Conservation (phyloP, 1,140 invertebrate genomes). For the Tenebrio molitor region DNA sequence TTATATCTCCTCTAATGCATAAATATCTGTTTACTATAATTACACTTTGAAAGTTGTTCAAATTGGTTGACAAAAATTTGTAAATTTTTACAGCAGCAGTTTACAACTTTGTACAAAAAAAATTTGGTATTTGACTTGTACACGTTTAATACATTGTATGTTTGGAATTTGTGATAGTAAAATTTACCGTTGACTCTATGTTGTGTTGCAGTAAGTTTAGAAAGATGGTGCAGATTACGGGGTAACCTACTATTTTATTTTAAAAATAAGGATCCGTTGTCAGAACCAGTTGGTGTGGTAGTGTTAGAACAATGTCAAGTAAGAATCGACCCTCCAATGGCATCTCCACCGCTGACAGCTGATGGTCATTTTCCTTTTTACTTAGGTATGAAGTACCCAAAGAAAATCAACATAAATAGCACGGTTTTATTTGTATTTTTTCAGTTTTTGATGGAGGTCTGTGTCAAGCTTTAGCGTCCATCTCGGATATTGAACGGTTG, state of each 20-base stretch:
- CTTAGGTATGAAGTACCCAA: conserved; percentile 71
- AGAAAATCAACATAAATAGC: not conserved
- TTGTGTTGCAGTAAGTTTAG: conserved; percentile 82
- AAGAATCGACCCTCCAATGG: conserved; percentile 75
- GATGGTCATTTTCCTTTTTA: conserved; percentile 78
- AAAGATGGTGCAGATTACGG: conserved; percentile 91
- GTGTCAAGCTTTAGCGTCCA: conserved; percentile 83
- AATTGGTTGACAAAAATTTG: no score
- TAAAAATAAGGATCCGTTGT: conserved; percentile 90
- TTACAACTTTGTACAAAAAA: no score
- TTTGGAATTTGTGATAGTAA: no score
- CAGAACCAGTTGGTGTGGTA: conserved; percentile 88
- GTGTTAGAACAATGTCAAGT: conserved; percentile 89
- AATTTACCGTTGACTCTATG: no score
- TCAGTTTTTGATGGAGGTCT: conserved; percentile 87
- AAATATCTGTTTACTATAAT: no score
- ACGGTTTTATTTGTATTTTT: no score
- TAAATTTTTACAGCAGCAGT: no score
- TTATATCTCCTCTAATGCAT: no score
- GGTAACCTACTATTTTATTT: conserved; percentile 96
- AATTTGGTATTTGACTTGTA: no score
- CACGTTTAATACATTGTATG: no score
- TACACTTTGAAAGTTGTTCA: no score
- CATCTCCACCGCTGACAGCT: conserved; percentile 67
- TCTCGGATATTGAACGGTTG: conserved; percentile 84